These are phyloP conservation scores for Leptobrachium ailaonicum DNA, from an alignment of 2,113 vertebrate genomes.

Conservation along the genomic window DNA sequence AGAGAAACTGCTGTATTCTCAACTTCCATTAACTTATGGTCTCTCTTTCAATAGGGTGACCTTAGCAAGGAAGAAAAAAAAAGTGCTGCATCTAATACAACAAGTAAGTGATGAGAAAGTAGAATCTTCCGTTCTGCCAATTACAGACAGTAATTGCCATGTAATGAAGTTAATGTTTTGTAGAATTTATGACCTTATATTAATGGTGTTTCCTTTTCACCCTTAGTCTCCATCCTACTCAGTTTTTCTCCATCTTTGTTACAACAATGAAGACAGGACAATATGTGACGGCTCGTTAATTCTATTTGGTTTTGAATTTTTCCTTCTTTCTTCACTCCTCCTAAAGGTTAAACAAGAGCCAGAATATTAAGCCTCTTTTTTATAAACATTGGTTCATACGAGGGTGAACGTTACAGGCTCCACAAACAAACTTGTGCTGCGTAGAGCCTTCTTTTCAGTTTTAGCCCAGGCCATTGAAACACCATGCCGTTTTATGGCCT, in stretches of 20 bases:
- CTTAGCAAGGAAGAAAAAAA: slow-evolving; percentile 74
- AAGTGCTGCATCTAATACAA: slow-evolving; percentile 73
- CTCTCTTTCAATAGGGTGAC: slow-evolving; percentile 73
- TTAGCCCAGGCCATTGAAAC: slow-evolving; percentile 58
- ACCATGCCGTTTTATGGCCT: slow-evolving; percentile 69
- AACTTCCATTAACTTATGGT: slow-evolving; percentile 54
- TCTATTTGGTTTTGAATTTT: slow-evolving; percentile 73
- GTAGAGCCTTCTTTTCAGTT: slow-evolving; percentile 62
- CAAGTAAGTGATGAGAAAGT: slow-evolving; percentile 69
- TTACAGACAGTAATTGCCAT: slow-evolving; percentile 80
- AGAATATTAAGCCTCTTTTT: slow-evolving; percentile 58
- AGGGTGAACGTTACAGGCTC: slow-evolving; percentile 69
- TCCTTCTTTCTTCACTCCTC: slow-evolving; percentile 59
- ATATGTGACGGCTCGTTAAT: slow-evolving; percentile 79
- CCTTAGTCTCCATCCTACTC: slow-evolving; percentile 60
- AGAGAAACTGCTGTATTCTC: slow-evolving; percentile 51
- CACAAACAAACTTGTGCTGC: slow-evolving; percentile 51
- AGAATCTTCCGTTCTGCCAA: slow-evolving; percentile 75
- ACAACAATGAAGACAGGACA: slow-evolving; percentile 77
- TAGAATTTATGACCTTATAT: slow-evolving; percentile 85
- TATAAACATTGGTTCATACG: slow-evolving; percentile 68
- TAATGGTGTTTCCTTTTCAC: slow-evolving; percentile 67
- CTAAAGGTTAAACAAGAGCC: slow-evolving; percentile 74
- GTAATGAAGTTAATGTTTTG: slow-evolving; percentile 92
- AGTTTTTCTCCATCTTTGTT: slow-evolving; percentile 64